Percentiles rank a stretch among this genome's conserved stretches.
phyloP scores from a whole-genome alignment of 2,888 invertebrate species.

The Cheilosia scutellata region DNA sequence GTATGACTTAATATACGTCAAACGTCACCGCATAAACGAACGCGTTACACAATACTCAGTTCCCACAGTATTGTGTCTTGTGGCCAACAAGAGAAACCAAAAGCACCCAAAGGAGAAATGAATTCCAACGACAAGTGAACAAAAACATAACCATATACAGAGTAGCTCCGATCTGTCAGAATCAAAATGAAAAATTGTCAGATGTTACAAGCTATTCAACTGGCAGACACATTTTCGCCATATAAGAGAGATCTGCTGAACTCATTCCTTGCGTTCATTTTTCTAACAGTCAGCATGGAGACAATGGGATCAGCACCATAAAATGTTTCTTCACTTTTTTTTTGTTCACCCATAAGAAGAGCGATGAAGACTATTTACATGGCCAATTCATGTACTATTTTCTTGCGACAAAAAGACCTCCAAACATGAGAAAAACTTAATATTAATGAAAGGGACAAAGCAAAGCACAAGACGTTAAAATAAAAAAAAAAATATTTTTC shows the following conservation, averaged over 20 bases:
- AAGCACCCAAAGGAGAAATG: slow-evolving; percentile 7
- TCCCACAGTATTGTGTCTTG: slow-evolving; percentile 23
- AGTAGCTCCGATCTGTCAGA: slow-evolving; percentile 58
- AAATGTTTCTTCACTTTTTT: slow-evolving; percentile 10
- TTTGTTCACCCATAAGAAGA: slow-evolving; percentile 2
- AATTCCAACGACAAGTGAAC: slow-evolving; percentile 46
- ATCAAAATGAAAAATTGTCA: slow-evolving; percentile 70
- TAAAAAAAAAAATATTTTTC: not conserved
- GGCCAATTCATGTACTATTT: slow-evolving; percentile 14
- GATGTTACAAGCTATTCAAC: slow-evolving; percentile 51
- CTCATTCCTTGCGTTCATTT: slow-evolving; percentile 36
- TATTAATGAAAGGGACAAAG: slow-evolving; percentile 65
- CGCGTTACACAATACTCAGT: slow-evolving; percentile 25
- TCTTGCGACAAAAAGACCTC: slow-evolving; percentile 32
- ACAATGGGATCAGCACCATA: slow-evolving; percentile 46
- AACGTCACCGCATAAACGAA: slow-evolving; percentile 21
- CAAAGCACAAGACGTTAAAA: slow-evolving; percentile 16
- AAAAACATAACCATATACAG: slow-evolving; percentile 49
- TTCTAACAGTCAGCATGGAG: slow-evolving; percentile 11
- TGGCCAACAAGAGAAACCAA: slow-evolving; percentile 10
- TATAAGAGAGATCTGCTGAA: not conserved
- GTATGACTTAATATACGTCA: slow-evolving; percentile 27
- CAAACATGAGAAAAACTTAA: slow-evolving; percentile 57
- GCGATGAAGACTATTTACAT: slow-evolving; percentile 23
- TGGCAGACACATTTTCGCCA: not conserved